Evolutionary conservation across 2,113 vertebrate genomes (phyloP).

Genomic region (Oxygymnocypris stewartii): DNA sequence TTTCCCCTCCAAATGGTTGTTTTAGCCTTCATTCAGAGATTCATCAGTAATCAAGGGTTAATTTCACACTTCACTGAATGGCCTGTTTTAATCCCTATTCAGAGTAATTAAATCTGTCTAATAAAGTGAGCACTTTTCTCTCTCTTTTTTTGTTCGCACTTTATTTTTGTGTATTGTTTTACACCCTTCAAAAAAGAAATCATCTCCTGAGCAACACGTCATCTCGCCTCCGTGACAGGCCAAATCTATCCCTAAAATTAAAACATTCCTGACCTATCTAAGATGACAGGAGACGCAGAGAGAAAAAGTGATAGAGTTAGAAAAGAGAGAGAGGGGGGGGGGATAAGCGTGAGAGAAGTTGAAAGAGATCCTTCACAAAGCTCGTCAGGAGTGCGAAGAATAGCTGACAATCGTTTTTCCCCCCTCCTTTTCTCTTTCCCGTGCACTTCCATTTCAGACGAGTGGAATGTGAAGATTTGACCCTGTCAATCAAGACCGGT

Average conservation of each 20-base stretch:
- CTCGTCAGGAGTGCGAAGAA: slow-evolving; percentile 80
- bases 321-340: slow-evolving; percentile 9
- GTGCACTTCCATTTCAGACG: slow-evolving; percentile 86
- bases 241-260: slow-evolving; percentile 99
- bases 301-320: slow-evolving; percentile 39
- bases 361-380: slow-evolving; percentile 70
- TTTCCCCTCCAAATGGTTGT: slow-evolving; percentile 59
- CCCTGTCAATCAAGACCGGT: slow-evolving; percentile 97
- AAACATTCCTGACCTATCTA: slow-evolving; percentile 97
- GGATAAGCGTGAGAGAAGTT: slow-evolving; percentile 22
- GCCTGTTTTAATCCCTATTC: slow-evolving; percentile 98
- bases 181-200: slow-evolving; percentile 84
- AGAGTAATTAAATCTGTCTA: slow-evolving; percentile 99
- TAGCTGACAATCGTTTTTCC: slow-evolving; percentile 84
- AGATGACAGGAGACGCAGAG: slow-evolving; percentile 88
- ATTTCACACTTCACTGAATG: slow-evolving; percentile 98
- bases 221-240: slow-evolving; percentile 91
- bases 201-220: slow-evolving; percentile 90
- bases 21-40: slow-evolving; percentile 67
- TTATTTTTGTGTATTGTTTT: slow-evolving; percentile 88
- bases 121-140: slow-evolving; percentile 84
- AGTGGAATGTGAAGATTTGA: slow-evolving; percentile 98
- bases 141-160: slow-evolving; percentile 88
- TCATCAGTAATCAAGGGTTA: slow-evolving; percentile 97
- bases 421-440: slow-evolving; percentile 49